These are phyloP conservation scores for Tipula confusa DNA, from an alignment of 2,888 invertebrate genomes.

Conservation along the genomic window DNA sequence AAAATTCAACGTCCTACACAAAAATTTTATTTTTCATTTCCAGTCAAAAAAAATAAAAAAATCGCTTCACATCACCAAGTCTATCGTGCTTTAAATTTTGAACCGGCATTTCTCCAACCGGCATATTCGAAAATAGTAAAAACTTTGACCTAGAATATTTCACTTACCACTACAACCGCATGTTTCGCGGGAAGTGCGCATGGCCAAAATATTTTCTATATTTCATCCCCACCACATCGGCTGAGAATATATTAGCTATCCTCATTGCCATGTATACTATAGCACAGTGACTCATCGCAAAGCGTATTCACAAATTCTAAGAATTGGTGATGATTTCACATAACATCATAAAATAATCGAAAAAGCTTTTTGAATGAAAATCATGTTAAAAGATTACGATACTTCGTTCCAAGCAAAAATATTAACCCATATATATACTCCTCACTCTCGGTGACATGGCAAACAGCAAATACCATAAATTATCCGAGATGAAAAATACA, in stretches of 20 bases:
- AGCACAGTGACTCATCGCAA: not conserved
- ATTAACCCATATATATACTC: not conserved
- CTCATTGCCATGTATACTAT: not conserved
- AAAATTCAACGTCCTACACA: not conserved
- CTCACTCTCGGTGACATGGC: not conserved
- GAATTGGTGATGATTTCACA: constrained; percentile 3
- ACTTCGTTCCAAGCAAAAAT: not conserved
- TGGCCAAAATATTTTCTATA: not conserved
- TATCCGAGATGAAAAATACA: not conserved
- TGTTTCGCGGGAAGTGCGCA: not conserved
- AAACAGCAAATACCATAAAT: not conserved
- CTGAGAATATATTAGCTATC: not conserved
- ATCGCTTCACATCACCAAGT: not conserved
- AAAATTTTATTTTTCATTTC: not conserved
- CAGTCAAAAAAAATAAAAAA: not conserved
- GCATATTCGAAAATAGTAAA: not conserved
- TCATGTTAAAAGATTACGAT: not conserved
- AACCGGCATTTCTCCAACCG: not conserved
- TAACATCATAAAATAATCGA: not conserved
- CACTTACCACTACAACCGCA: not conserved
- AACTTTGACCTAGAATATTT: not conserved
- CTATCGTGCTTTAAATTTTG: not conserved
- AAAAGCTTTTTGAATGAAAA: constrained; percentile 15
- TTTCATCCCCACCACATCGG: not conserved
- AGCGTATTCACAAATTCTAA: not conserved